Conservation (phyloP, 2,797 vertebrate species). For the Microchirus variegatus region DNA sequence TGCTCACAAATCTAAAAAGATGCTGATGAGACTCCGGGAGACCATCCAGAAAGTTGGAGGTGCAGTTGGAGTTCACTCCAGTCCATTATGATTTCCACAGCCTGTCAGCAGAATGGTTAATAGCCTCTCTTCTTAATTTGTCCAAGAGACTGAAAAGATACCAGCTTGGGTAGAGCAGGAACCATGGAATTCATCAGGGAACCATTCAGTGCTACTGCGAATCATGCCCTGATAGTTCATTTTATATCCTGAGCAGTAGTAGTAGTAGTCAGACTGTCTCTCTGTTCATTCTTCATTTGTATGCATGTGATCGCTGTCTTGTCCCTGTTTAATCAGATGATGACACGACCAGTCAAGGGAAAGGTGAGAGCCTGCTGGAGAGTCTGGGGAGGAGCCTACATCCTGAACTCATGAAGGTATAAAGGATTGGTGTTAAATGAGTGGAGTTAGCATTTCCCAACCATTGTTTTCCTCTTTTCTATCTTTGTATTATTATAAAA, state of each 20-base stretch:
- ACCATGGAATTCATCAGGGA: slow-evolving; percentile 1
- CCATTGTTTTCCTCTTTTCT: too few relatives aligned
- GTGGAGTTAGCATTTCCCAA: too few relatives aligned
- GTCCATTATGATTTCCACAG: slow-evolving; percentile 6
- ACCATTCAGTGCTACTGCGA: not conserved
- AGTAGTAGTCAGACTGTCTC: too few relatives aligned
- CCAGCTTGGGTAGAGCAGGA: not conserved
- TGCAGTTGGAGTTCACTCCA: slow-evolving; percentile 21
- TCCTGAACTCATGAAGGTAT: slow-evolving; percentile 95
- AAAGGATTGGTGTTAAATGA: too few relatives aligned
- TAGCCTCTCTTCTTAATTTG: slow-evolving; percentile 19
- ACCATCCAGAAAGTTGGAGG: slow-evolving; percentile 13
- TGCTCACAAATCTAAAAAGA: slow-evolving; percentile 11
- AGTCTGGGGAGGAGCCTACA: slow-evolving; percentile 93
- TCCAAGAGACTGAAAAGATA: slow-evolving; percentile 6
- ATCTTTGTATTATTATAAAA: too few relatives aligned
- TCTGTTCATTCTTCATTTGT: not conserved
- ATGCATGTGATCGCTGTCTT: slow-evolving; percentile 10
- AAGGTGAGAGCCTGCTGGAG: slow-evolving; percentile 90
- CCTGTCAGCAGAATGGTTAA: slow-evolving; percentile 23
- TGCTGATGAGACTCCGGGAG: slow-evolving; percentile 18
- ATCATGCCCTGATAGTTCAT: not conserved
- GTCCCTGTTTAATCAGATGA: slow-evolving; percentile 84
- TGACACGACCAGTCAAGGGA: slow-evolving; percentile 88
- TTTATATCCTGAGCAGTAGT: too few relatives aligned